Percentiles rank a stretch among this genome's conserved stretches.
Evolutionary conservation across 2,113 vertebrate species (phyloP).

Genomic region (Colistium nudipinnis): DNA sequence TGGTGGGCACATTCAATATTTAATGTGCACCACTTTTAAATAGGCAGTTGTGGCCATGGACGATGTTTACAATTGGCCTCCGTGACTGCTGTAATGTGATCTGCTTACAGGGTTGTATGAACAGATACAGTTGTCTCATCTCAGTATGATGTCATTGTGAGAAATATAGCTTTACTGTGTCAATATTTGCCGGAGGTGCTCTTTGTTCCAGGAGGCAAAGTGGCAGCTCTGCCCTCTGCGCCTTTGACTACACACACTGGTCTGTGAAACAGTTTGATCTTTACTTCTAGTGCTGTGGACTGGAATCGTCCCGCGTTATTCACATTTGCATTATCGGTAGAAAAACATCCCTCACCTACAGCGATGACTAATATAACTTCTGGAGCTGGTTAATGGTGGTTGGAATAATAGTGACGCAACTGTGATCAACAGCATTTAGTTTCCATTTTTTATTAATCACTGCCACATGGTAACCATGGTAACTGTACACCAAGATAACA

Average conservation of each 20-base stretch:
- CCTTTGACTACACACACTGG: neutral
- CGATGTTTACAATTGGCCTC: neutral
- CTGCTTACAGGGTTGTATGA: neutral
- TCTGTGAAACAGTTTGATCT: neutral
- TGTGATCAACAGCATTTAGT: no score
- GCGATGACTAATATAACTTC: neutral
- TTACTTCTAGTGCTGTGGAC: neutral
- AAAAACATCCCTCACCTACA: neutral
- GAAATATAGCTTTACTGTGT: conserved; percentile 59
- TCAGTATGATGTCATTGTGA: conserved; percentile 52
- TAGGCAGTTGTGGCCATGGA: neutral
- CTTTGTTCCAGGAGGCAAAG: conserved; percentile 4
- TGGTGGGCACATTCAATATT: conserved; percentile 3
- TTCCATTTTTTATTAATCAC: no score
- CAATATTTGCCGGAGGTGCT: conserved; percentile 62
- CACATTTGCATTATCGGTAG: neutral
- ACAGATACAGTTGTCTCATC: conserved; percentile 6
- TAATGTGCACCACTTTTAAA: conserved; percentile 16
- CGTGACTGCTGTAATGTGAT: conserved; percentile 13
- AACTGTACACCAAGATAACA: neutral
- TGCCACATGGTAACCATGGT: neutral
- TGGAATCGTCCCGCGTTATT: conserved; percentile 10
- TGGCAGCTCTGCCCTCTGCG: conserved; percentile 19
- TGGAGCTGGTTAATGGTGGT: no score
- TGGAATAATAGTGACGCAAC: no score